These are phyloP conservation scores for Cheilosia soror DNA, from an alignment of 2,888 invertebrate genomes.

Conservation along the genomic window DNA sequence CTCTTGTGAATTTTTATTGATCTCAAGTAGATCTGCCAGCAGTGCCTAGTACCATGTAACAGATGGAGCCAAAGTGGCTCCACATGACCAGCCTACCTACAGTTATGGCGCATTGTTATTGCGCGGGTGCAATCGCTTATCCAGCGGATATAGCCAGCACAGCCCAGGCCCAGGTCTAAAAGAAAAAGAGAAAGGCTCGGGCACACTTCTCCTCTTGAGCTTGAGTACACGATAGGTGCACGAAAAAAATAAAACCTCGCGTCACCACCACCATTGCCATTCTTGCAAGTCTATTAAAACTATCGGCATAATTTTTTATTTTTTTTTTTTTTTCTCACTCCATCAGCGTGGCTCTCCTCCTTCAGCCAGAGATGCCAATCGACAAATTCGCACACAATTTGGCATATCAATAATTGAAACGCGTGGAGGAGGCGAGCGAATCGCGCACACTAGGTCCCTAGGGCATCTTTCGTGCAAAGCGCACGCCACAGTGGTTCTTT, in stretches of 20 bases:
- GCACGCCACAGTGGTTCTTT: constrained; percentile 66
- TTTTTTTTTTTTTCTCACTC: constrained; percentile 2
- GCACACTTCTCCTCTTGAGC: constrained; percentile 35
- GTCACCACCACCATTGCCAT: background rate
- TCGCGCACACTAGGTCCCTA: constrained; percentile 52
- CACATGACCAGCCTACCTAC: constrained; percentile 64
- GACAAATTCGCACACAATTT: constrained; percentile 75
- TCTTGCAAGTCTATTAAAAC: constrained; percentile 51
- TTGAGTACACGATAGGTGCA: background rate
- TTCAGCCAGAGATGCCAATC: constrained; percentile 63
- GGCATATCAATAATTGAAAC: constrained; percentile 75
- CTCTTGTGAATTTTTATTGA: constrained; percentile 76
- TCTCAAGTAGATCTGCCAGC: constrained; percentile 71
- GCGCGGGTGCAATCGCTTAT: constrained; percentile 75
- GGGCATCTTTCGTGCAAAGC: constrained; percentile 65
- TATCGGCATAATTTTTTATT: background rate
- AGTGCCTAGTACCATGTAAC: constrained; percentile 27
- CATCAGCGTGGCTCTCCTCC: constrained; percentile 1
- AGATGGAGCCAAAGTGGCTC: constrained; percentile 67
- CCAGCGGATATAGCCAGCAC: constrained; percentile 44
- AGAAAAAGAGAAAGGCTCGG: constrained; percentile 74
- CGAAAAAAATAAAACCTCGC: background rate
- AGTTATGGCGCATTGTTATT: constrained; percentile 69
- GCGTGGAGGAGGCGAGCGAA: constrained; percentile 62
- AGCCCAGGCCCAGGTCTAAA: constrained; percentile 51